Evolutionary conservation across 2,888 invertebrate genomes (phyloP).

Genomic region (Pristionchus arcanus): DNA sequence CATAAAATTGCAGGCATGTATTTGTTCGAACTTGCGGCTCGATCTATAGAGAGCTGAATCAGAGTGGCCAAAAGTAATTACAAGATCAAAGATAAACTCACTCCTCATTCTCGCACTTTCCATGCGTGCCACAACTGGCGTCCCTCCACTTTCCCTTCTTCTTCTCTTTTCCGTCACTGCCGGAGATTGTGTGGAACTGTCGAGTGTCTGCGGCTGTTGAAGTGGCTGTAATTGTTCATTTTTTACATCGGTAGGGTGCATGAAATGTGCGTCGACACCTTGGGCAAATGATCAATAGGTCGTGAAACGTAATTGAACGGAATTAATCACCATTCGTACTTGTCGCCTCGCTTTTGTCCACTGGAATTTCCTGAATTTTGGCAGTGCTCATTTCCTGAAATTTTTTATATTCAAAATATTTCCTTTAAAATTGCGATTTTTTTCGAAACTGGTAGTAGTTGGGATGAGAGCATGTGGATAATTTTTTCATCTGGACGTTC

Average conservation of each 20-base stretch:
- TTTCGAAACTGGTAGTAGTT: no score
- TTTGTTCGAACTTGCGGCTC: no score
- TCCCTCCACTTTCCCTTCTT: conserved; percentile 47
- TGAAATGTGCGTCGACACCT: not conserved
- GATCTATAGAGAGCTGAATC: no score
- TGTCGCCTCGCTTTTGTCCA: not conserved
- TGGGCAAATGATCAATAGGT: not conserved
- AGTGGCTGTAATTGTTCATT: not conserved
- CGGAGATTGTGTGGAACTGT: conserved; percentile 12
- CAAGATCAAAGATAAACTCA: conserved; percentile 43
- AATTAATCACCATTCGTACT: not conserved
- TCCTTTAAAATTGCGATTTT: not conserved
- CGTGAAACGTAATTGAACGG: not conserved
- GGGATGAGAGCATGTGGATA: no score
- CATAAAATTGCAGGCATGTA: no score
- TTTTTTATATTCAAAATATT: not conserved
- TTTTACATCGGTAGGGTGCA: not conserved
- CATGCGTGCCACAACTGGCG: conserved; percentile 20
- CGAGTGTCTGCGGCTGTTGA: not conserved
- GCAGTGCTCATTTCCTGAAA: not conserved
- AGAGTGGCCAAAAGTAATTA: not conserved
- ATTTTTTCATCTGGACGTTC: not conserved
- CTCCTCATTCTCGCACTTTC: conserved; percentile 61
- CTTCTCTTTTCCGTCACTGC: not conserved
- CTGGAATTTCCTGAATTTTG: not conserved